Percentiles rank a stretch among this genome's conserved stretches.
phyloP scores from a whole-genome alignment of 2,113 vertebrate genomes.

The Vidua chalybeata region DNA sequence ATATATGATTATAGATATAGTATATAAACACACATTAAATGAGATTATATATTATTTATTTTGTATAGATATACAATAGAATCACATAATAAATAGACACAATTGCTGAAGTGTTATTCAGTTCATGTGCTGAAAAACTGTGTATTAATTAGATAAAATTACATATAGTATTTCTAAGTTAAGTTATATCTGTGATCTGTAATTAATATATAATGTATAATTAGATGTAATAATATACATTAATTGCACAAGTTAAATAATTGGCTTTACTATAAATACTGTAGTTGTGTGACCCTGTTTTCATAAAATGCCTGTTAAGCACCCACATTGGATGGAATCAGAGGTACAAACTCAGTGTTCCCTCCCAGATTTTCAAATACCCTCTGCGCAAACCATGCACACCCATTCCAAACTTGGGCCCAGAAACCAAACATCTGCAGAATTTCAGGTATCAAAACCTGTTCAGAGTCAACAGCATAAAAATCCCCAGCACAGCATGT shows the following conservation, averaged over 20 bases:
- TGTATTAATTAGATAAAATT: not conserved
- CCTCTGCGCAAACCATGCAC: not conserved
- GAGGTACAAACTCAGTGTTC: not conserved
- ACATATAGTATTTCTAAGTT: not conserved
- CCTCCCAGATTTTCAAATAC: not conserved
- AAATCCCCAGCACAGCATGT: not conserved
- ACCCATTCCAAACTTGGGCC: not conserved
- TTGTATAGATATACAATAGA: not conserved
- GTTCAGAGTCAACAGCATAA: not conserved
- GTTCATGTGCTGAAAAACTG: not conserved
- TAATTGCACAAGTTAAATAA: not conserved
- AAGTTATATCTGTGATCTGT: not conserved
- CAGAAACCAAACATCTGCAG: not conserved
- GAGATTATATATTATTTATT: not conserved
- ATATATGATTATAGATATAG: not conserved
- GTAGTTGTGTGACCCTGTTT: not conserved
- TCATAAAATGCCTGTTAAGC: not conserved
- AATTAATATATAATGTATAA: not conserved
- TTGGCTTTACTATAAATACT: not conserved
- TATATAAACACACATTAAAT: not conserved
- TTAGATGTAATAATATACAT: not conserved
- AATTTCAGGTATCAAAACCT: not conserved
- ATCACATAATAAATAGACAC: not conserved
- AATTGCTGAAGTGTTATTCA: not conserved
- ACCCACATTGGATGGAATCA: not conserved